Base-by-base conservation (phyloP, 2,797 vertebrate genomes). In the Pygocentrus nattereri region DNA sequence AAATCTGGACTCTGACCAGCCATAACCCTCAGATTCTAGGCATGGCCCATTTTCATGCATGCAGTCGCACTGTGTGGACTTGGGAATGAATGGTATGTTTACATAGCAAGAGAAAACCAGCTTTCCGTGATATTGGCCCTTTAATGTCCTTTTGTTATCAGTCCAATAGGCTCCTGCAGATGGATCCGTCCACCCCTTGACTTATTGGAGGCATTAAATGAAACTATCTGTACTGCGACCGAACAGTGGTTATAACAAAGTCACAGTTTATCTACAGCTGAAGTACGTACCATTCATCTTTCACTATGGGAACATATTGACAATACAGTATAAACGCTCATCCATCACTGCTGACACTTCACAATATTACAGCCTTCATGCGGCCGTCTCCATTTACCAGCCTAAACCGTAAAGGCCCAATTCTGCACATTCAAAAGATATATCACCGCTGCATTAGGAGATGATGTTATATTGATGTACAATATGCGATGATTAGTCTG, bases 281-380 rank as follows among this genome's bases (percentile, higher is more conserved):
- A 78, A 81, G 76, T 25, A 21, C 34, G 15, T 31, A 76, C 62
- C 84, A 74, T 87, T 86, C 71, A 84, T 87, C 78, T 85, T 79
- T 78, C 59, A 64, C 62, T 52, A 76, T 50, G 41, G 83, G 58
- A 72, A 82, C 70, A 82, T 85, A 87, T 86, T 86, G 86, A 86
- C 79, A 82, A 41, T 68, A 72, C 47, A 19, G 54, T 34, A 70
- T 38, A 76, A 52, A 71, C 12, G 0, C 50, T 50, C 82, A 87
- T 89, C 86, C 79, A 87, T 89, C 88, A 86, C 16, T 44, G 1
- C 34, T 78, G 88, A 83, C 76, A 79, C 25, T 23, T 75, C 58
- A 62, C 77, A 73, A 81, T 85, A 85, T 80, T 78, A 65, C 82
- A n/a, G 25, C 74, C 62, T 80, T 75, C 76, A 62, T 31, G 25